Evolutionary conservation across 2,797 vertebrate genomes (phyloP).

Genomic region (Erpetoichthys calabaricus): DNA sequence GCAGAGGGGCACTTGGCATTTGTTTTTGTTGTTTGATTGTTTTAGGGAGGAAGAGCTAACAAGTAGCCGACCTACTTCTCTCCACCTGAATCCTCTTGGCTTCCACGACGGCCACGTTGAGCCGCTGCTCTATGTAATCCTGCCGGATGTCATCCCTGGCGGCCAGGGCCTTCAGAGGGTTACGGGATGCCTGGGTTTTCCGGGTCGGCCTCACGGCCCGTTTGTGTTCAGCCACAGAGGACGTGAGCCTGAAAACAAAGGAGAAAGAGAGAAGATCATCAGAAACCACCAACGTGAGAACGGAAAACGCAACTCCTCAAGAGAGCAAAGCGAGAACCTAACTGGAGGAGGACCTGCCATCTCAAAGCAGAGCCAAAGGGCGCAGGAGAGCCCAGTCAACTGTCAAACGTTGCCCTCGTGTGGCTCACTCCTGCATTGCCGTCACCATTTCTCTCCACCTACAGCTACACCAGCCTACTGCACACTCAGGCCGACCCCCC

Average conservation of each 20-base stretch:
- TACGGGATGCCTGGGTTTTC: constrained; percentile 56
- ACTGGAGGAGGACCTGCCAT: background rate
- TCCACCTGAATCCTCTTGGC: constrained; percentile 54
- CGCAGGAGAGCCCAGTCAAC: no score
- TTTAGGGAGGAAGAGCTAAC: no score
- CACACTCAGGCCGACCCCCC: background rate
- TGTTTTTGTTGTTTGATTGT: no score
- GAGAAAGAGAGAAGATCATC: background rate
- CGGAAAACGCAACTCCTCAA: background rate
- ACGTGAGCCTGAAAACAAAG: constrained; percentile 38
- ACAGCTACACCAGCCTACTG: background rate
- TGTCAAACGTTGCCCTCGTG: no score
- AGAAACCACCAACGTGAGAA: background rate
- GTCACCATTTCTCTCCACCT: background rate
- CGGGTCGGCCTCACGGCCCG: constrained; percentile 54
- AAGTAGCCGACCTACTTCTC: constrained; percentile 34
- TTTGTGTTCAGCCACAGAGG: constrained; percentile 53
- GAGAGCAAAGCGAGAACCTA: background rate
- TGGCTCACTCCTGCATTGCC: no score
- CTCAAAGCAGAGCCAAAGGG: no score
- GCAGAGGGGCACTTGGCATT: no score
- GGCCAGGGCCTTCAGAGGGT: constrained; percentile 56
- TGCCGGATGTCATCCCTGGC: constrained; percentile 53
- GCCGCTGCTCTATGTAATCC: constrained; percentile 51
- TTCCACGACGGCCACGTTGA: constrained; percentile 32